Evolutionary conservation across 1,140 invertebrate species (phyloP).

Genomic region (Pseudachorutes palmiensis): DNA sequence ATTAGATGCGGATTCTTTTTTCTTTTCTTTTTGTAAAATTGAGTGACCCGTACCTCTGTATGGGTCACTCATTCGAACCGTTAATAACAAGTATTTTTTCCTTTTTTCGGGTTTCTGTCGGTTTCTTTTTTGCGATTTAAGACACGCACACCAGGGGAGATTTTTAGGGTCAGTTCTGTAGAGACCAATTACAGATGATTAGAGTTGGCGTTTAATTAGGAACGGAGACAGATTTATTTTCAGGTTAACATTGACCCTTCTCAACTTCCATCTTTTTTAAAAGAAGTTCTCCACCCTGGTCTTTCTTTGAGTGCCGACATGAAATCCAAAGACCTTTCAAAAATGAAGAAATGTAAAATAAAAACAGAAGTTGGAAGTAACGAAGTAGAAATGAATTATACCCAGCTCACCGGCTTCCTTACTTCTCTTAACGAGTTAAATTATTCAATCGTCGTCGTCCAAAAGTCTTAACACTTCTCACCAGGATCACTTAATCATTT

Average conservation of each 20-base stretch:
- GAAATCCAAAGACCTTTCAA: too few relatives aligned
- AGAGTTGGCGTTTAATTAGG: conserved; percentile 39
- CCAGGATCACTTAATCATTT: not conserved
- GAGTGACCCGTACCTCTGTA: too few relatives aligned
- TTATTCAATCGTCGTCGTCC: not conserved
- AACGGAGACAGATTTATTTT: conserved; percentile 38
- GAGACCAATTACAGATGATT: conserved; percentile 38
- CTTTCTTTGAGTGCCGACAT: not conserved
- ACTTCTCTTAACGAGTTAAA: not conserved
- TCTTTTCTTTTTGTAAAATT: too few relatives aligned
- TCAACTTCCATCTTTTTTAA: not conserved
- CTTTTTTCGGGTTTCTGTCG: too few relatives aligned
- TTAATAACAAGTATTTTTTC: too few relatives aligned
- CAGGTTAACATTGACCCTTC: not conserved
- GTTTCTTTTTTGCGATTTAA: too few relatives aligned
- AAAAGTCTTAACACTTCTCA: not conserved
- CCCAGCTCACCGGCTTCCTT: not conserved
- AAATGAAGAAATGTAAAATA: too few relatives aligned
- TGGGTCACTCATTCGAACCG: too few relatives aligned
- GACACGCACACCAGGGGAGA: too few relatives aligned
- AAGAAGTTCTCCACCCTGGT: not conserved
- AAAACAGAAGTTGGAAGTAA: too few relatives aligned
- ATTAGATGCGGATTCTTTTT: too few relatives aligned
- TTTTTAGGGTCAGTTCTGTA: conserved; percentile 19
- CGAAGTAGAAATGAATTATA: too few relatives aligned